phyloP scores from a whole-genome alignment of 2,888 invertebrate genomes.

The Hirtodrosophila histrioides region DNA sequence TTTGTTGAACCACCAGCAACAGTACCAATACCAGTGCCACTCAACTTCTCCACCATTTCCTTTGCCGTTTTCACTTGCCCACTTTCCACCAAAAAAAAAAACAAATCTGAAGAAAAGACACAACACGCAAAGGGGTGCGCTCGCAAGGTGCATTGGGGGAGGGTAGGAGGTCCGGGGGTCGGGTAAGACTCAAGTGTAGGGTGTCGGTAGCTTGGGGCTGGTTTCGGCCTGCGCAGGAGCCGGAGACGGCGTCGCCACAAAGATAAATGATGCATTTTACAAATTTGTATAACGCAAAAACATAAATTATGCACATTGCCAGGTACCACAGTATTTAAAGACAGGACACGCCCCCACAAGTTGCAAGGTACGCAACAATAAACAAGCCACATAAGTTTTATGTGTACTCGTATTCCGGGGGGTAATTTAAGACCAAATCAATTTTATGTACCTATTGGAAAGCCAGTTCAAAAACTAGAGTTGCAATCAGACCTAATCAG shows the following conservation, averaged over 20 bases:
- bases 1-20: slow-evolving; percentile 50
- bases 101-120: slow-evolving; percentile 55
- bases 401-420: slow-evolving; percentile 7
- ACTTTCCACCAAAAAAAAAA: slow-evolving; percentile 17
- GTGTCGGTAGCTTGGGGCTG: slow-evolving; percentile 29
- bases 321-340: slow-evolving; percentile 45
- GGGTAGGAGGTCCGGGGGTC: not conserved
- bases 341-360: slow-evolving; percentile 30
- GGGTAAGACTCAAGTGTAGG: slow-evolving; percentile 19
- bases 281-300: slow-evolving; percentile 72
- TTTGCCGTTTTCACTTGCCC: slow-evolving; percentile 27
- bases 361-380: slow-evolving; percentile 24
- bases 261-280: slow-evolving; percentile 76
- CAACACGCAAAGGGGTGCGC: slow-evolving; percentile 68
- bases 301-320: slow-evolving; percentile 66
- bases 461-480: not conserved
- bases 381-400: slow-evolving; percentile 25
- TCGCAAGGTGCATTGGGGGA: slow-evolving; percentile 36
- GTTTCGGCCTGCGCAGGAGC: slow-evolving; percentile 8
- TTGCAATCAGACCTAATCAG: not conserved
- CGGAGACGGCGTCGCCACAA: slow-evolving; percentile 33
- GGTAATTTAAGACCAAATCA: slow-evolving; percentile 31
- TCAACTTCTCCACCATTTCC: slow-evolving; percentile 26
- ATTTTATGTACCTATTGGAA: slow-evolving; percentile 2
- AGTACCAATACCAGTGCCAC: slow-evolving; percentile 6